Conservation (phyloP, 2,888 invertebrate genomes). For the Pollenia griseotomentosa region DNA sequence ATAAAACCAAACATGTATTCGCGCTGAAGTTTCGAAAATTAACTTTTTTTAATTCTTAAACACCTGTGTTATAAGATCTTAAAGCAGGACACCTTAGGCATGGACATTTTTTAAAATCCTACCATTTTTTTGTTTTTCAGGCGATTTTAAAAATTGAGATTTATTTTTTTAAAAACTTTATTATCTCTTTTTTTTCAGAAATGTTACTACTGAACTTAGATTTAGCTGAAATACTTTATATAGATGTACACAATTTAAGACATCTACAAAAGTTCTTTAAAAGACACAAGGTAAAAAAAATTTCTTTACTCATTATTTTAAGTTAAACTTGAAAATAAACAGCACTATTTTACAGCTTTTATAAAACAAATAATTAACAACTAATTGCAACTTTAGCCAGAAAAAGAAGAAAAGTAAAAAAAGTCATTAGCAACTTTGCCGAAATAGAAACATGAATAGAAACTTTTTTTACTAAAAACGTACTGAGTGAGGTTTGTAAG, state of each 20-base stretch:
- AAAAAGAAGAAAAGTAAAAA: conserved; percentile 8
- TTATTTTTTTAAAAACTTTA: not conserved
- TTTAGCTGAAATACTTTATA: not conserved
- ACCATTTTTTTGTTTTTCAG: no score
- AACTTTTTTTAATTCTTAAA: no score
- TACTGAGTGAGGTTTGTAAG: conserved; percentile 35
- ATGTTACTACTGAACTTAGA: conserved; percentile 40
- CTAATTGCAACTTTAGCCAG: conserved; percentile 47
- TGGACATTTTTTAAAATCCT: no score
- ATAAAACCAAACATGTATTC: no score
- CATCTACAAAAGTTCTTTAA: conserved; percentile 53
- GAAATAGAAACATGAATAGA: conserved; percentile 16
- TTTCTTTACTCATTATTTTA: conserved; percentile 15
- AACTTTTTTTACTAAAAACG: not conserved
- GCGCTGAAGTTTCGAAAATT: no score
- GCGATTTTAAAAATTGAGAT: not conserved
- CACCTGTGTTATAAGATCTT: no score
- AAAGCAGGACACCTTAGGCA: no score
- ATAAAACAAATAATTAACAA: conserved; percentile 65
- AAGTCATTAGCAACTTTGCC: conserved; percentile 43
- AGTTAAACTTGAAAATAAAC: not conserved
- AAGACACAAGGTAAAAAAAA: conserved; percentile 52
- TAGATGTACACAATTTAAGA: conserved; percentile 31
- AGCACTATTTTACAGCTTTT: conserved; percentile 53
- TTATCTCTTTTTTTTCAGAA: conserved; percentile 60